phyloP scores from a whole-genome alignment of 92 coral and sea anemone species.

The Parazoanthus darwini region DNA sequence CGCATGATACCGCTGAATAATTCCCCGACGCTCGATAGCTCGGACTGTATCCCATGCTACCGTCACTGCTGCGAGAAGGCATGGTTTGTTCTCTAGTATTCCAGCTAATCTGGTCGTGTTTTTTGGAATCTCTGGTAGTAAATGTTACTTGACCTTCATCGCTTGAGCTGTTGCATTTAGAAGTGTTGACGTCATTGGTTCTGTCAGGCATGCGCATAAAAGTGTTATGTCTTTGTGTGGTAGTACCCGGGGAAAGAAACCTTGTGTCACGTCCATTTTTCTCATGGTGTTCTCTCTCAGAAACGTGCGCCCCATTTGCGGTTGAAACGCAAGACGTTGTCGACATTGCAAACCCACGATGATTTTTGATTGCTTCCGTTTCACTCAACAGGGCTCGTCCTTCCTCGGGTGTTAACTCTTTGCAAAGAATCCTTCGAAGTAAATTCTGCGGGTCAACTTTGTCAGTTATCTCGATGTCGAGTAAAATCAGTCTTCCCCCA shows the following conservation, averaged over 20 bases:
- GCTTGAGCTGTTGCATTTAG: background rate
- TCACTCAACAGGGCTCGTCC: background rate
- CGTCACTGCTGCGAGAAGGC: background rate
- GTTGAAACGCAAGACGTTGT: background rate
- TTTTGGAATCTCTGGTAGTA: background rate
- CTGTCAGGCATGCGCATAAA: too few species aligned
- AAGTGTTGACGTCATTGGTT: too few species aligned
- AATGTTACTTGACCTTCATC: background rate
- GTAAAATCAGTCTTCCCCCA: constrained; percentile 9
- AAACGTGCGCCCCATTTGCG: background rate
- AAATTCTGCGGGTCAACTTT: constrained; percentile 14
- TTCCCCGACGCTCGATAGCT: background rate
- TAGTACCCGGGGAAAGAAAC: background rate
- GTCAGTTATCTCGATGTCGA: constrained; percentile 13
- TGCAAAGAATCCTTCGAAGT: constrained; percentile 19
- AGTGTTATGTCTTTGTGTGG: background rate
- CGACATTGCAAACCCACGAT: background rate
- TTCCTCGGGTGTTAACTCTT: constrained; percentile 7
- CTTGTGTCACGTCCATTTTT: background rate
- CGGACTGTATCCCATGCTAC: background rate
- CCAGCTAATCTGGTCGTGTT: background rate
- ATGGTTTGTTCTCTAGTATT: background rate
- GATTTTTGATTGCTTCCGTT: constrained; percentile 11
- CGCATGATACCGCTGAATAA: background rate
- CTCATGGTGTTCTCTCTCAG: background rate